Conservation (phyloP, 1,140 invertebrate species). For the Diuraphis noxia region DNA sequence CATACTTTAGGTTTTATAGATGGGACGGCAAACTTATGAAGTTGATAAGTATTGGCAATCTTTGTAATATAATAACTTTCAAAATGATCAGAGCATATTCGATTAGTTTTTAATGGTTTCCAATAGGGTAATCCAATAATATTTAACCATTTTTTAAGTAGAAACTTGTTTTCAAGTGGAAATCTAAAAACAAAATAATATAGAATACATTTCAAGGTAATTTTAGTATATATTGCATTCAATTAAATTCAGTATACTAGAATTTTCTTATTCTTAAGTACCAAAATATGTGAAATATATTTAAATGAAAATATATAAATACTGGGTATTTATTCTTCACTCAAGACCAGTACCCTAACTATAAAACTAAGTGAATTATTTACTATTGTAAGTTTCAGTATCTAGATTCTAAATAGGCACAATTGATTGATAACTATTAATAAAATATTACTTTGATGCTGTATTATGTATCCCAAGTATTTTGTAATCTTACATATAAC, state of each 20-base stretch:
- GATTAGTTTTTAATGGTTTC: neutral
- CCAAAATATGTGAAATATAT: neutral
- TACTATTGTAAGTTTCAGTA: too few species aligned
- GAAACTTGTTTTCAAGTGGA: neutral
- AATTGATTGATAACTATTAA: too few species aligned
- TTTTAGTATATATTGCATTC: neutral
- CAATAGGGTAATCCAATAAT: neutral
- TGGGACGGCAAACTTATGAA: neutral
- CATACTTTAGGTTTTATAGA: neutral
- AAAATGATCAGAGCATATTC: slow-evolving; percentile 36
- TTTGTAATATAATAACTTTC: neutral
- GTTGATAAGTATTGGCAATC: neutral
- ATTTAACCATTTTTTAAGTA: neutral
- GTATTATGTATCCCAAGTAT: too few species aligned
- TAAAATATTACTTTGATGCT: too few species aligned
- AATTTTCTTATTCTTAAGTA: neutral
- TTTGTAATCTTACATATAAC: too few species aligned
- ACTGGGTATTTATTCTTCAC: neutral
- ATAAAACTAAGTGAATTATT: neutral
- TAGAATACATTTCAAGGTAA: neutral
- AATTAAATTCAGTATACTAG: neutral
- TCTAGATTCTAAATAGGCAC: too few species aligned
- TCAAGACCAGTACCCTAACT: too few species aligned
- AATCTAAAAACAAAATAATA: neutral
- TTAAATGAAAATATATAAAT: neutral